A percentile compares a stretch with the other conserved stretches of the same genome.
Evolutionary conservation across 2,797 vertebrate species (phyloP).

Genomic region (Erethizon dorsatum): DNA sequence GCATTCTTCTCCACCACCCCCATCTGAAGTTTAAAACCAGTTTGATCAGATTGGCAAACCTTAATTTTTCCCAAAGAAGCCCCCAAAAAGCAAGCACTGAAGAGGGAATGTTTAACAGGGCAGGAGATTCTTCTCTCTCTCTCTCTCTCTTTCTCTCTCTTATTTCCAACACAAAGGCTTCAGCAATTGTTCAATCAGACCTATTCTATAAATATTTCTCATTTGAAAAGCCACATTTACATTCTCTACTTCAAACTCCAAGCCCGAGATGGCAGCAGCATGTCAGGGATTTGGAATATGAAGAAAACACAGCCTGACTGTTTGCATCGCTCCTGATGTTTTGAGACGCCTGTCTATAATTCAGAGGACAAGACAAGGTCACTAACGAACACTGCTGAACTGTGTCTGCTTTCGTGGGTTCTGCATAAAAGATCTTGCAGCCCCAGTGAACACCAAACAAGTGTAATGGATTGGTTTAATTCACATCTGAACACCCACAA

Average conservation of each 20-base stretch:
- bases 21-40: slow-evolving; percentile 23
- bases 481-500: slow-evolving; percentile 80
- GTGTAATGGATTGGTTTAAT: slow-evolving; percentile 80
- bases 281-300: slow-evolving; percentile 81
- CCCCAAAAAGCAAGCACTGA: not conserved
- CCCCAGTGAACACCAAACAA: slow-evolving; percentile 81
- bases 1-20: not conserved
- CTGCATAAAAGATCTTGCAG: slow-evolving; percentile 86
- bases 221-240: slow-evolving; percentile 86
- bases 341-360: slow-evolving; percentile 80
- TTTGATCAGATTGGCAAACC: not conserved
- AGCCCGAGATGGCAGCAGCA: slow-evolving; percentile 76
- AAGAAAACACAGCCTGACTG: slow-evolving; percentile 53
- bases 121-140: not conserved
- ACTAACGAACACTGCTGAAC: slow-evolving; percentile 85
- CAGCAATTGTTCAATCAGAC: slow-evolving; percentile 84
- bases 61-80: slow-evolving; percentile 26
- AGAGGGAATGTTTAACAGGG: not conserved
- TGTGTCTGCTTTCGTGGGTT: slow-evolving; percentile 83
- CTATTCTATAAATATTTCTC: slow-evolving; percentile 88
- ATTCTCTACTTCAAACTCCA: slow-evolving; percentile 78
- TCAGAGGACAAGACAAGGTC: slow-evolving; percentile 89
- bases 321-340: slow-evolving; percentile 73
- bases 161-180: slow-evolving; percentile 84
- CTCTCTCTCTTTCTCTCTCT: not conserved